Conservation (phyloP, 2,888 invertebrate species). For the Tachina lurida region DNA sequence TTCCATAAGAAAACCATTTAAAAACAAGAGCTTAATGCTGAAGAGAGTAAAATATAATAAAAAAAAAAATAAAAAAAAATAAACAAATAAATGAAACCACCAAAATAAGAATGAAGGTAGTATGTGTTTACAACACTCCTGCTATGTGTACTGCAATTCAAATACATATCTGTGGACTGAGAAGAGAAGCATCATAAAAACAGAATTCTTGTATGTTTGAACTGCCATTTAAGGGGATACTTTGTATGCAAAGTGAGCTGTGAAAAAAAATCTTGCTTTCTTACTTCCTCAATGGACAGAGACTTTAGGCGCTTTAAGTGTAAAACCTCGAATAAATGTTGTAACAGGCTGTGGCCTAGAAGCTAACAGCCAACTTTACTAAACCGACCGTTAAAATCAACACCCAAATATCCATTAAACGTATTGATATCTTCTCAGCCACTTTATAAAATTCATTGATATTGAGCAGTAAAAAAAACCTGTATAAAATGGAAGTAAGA, state of each 20-base stretch:
- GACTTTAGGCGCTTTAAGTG: constrained; percentile 21
- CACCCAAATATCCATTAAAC: constrained; percentile 61
- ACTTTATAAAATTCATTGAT: constrained; percentile 51
- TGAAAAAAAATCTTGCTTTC: constrained; percentile 75
- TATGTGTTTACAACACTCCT: background rate
- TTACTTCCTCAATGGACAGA: constrained; percentile 45
- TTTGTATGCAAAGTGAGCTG: constrained; percentile 80
- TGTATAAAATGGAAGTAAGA: constrained; percentile 4
- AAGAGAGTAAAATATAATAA: constrained; percentile 6
- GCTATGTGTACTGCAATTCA: constrained; percentile 1
- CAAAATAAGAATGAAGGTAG: constrained; percentile 62
- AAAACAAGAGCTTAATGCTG: constrained; percentile 64
- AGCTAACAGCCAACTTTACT: constrained; percentile 20
- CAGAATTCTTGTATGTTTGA: constrained; percentile 42
- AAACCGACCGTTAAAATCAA: constrained; percentile 14
- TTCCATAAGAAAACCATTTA: constrained; percentile 79
- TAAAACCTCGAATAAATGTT: constrained; percentile 43
- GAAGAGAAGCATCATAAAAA: constrained; percentile 34
- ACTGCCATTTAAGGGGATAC: constrained; percentile 77
- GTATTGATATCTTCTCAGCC: constrained; percentile 46
- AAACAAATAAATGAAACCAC: constrained; percentile 55
- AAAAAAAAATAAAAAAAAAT: background rate
- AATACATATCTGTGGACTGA: constrained; percentile 18
- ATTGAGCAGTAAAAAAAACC: background rate
- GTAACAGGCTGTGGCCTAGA: constrained; percentile 10